Evolutionary conservation across 2,113 vertebrate species (phyloP), one percentile per base, ranked within the genome.

Genomic region (Oceanites oceanicus): DNA sequence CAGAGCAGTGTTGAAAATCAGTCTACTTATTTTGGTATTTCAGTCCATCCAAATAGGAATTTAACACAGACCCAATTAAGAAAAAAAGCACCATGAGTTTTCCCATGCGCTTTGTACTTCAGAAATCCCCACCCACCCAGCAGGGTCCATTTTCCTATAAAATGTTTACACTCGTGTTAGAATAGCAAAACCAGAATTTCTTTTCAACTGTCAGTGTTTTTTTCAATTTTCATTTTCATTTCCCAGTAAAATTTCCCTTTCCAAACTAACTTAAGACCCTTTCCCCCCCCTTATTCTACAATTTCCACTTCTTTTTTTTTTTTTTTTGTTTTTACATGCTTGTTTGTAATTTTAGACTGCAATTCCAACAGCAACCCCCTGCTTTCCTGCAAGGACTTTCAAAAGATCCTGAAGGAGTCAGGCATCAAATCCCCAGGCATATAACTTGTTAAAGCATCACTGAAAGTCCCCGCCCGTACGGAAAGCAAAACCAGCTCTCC

Each of bases 401-500:
- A 81, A 52, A 85, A 75, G n/a, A 85, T 42, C 42, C 72, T 86
- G 59, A 61, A 76, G 59, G 66, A 80, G 21, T 71, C 25, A 27
- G 68, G 21, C 63, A 80, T 59, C 47, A 55, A 86, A 9, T 13
- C 80, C 52, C 34, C 52, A 84, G 36, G 30, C 86, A 77, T 5
- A 21, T 26, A 86, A 89, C 40, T 84, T 86, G 8, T 73, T 88
- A 90, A 90, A 86, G 55, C 52, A 75, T 74, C 25, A 0, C 22
- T 81, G 76, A 56, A 80, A 84, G 13, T 78, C 86, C 56, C 88
- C 75, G 65, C 52, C 56, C 83, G 47, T 52, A 78, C 59, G 72
- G 86, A 84, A 91, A 86, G 65, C 52, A 89, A 86, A 88, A 90
- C 4, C 47, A 89, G 61, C n/a, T 92, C 76, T 93, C 76, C 77